A percentile compares a stretch with the other conserved stretches of the same genome.
Conservation (phyloP, 2,113 vertebrate species). For the Rutilus rutilus region DNA sequence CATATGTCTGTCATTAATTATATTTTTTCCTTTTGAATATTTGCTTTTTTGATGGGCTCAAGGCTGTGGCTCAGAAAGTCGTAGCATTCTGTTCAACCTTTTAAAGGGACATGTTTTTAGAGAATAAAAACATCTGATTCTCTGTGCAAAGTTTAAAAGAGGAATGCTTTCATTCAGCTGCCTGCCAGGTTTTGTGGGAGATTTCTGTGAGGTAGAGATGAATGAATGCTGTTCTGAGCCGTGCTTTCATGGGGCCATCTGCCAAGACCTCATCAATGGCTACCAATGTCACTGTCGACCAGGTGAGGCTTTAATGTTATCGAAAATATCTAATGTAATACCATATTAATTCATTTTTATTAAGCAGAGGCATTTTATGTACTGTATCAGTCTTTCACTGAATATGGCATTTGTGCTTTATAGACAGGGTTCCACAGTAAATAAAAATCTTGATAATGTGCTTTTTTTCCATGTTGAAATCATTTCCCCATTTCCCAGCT, state of each 20-base stretch:
- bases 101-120: background rate
- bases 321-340: background rate
- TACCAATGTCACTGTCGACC: slow-evolving; percentile 84
- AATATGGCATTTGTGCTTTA: background rate
- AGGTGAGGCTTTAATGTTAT: slow-evolving; percentile 67
- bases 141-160: slow-evolving; percentile 44
- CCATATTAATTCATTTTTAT: background rate
- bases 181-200: slow-evolving; percentile 76
- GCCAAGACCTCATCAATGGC: slow-evolving; percentile 82
- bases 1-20: slow-evolving; percentile 45
- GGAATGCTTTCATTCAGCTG: slow-evolving; percentile 68
- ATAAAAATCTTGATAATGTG: background rate
- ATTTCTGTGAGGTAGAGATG: slow-evolving; percentile 81
- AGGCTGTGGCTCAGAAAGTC: background rate
- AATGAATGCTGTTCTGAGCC: slow-evolving; percentile 85
- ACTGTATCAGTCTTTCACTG: background rate
- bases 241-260: slow-evolving; percentile 79
- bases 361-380: no score
- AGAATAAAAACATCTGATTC: slow-evolving; percentile 11
- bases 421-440: background rate
- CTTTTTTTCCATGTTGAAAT: background rate
- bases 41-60: slow-evolving; percentile 33
- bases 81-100: background rate
- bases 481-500: background rate
- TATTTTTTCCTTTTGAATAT: slow-evolving; percentile 21